These are phyloP conservation scores for Alexandromys fortis DNA, from an alignment of 2,113 vertebrate species.

Conservation along the genomic window DNA sequence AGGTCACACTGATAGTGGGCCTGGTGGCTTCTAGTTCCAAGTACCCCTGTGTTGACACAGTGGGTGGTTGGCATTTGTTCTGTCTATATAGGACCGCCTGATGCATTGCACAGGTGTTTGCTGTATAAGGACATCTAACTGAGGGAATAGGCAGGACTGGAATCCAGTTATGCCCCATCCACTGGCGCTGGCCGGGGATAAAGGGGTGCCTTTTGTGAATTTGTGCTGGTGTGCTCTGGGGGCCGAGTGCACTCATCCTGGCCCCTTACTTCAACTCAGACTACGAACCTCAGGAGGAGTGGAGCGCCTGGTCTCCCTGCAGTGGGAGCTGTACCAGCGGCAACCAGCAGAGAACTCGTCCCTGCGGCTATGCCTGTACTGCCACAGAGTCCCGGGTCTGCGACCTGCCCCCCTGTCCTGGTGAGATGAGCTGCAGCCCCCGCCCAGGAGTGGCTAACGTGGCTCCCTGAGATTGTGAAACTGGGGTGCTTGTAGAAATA, in stretches of 20 bases:
- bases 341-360: conserved; percentile 91
- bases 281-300: conserved; percentile 90
- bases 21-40: not conserved
- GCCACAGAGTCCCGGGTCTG: conserved; percentile 91
- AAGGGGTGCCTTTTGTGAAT: not conserved
- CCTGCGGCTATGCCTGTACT: conserved; percentile 92
- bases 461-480: not conserved
- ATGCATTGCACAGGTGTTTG: not conserved
- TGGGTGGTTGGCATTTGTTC: not conserved
- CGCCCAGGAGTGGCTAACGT: not conserved
- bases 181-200: fast-evolving
- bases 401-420: conserved; percentile 88
- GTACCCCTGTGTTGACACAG: not conserved
- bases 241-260: not conserved
- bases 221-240: fast-evolving
- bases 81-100: not conserved
- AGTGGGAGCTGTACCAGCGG: conserved; percentile 90
- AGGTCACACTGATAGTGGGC: not conserved
- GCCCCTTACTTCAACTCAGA: conserved; percentile 82
- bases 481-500: not conserved
- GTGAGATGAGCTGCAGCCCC: conserved; percentile 78
- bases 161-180: not conserved
- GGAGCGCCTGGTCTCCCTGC: conserved; percentile 95
- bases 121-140: not conserved
- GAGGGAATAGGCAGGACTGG: not conserved